These are phyloP conservation scores for Drosophila lacteicornis DNA, from an alignment of 1,140 invertebrate genomes.

Conservation along the genomic window DNA sequence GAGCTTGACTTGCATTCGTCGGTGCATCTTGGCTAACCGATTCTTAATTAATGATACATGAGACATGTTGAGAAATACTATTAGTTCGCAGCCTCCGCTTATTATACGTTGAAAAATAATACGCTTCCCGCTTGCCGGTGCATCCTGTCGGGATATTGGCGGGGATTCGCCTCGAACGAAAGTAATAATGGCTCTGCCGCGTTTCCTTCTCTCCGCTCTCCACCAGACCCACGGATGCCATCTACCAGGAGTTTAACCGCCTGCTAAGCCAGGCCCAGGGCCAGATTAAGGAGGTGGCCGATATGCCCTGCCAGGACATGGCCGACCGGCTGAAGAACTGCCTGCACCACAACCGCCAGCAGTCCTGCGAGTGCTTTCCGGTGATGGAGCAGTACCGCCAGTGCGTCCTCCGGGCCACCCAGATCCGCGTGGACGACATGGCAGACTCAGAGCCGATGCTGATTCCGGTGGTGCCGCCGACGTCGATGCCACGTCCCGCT, in stretches of 20 bases:
- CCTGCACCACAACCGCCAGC: constrained; percentile 28
- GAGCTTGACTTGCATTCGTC: not conserved
- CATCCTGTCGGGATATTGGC: too few species aligned
- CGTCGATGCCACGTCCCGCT: not conserved
- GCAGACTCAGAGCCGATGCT: constrained; percentile 6
- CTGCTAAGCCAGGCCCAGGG: constrained; percentile 25
- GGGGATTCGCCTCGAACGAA: too few species aligned
- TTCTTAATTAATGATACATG: not conserved
- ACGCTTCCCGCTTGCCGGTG: not conserved
- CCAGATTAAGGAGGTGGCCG: constrained; percentile 16
- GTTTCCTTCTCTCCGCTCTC: not conserved
- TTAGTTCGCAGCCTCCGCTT: not conserved
- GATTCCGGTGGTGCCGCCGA: constrained; percentile 27
- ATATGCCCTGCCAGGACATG: constrained; percentile 41
- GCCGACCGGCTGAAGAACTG: constrained; percentile 42
- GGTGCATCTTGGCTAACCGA: not conserved
- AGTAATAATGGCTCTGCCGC: not conserved
- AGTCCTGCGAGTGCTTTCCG: constrained; percentile 48
- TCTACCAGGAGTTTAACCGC: constrained; percentile 58
- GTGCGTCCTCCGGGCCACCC: constrained; percentile 50
- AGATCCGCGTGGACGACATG: constrained; percentile 37
- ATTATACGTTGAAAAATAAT: not conserved
- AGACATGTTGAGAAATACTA: not conserved
- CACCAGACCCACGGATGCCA: constrained; percentile 42
- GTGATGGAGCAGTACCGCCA: constrained; percentile 57